Percentiles rank a stretch among this genome's conserved stretches.
These are phyloP conservation scores for Sebastes glaucus DNA, from an alignment of 2,797 vertebrate genomes.

Conservation along the genomic window DNA sequence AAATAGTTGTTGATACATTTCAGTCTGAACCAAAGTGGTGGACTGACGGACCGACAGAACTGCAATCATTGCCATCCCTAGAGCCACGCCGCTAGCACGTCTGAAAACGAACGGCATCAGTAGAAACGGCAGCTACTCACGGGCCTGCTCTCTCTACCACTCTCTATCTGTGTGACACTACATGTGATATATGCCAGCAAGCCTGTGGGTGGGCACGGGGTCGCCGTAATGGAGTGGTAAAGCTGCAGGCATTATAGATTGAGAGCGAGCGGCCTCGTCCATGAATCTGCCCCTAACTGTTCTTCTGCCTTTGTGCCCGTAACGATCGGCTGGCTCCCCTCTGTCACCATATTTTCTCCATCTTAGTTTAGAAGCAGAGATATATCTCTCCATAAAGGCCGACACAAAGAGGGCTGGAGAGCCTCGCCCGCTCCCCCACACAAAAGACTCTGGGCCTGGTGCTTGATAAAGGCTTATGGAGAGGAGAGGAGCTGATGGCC, in stretches of 20 bases:
- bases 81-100: not conserved
- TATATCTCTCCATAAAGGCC: conserved; percentile 80
- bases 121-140: conserved; percentile 5
- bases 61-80: not conserved
- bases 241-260: conserved; percentile 78
- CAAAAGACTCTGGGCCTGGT: conserved; percentile 69
- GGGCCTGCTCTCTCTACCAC: not conserved
- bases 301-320: conserved; percentile 78
- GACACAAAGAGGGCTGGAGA: conserved; percentile 73
- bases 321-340: conserved; percentile 75
- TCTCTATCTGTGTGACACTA: conserved; percentile 43
- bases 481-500: conserved; percentile 66
- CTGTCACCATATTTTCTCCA: conserved; percentile 82
- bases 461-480: conserved; percentile 75
- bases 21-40: too few relatives aligned
- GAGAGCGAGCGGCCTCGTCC: conserved; percentile 66
- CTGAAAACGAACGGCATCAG: not conserved
- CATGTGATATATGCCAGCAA: conserved; percentile 64
- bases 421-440: conserved; percentile 50
- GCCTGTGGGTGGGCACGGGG: conserved; percentile 63
- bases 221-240: conserved; percentile 81
- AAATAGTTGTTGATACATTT: not conserved
- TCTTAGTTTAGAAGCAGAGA: conserved; percentile 79
- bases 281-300: conserved; percentile 83
- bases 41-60: not conserved